Conservation (phyloP, 2,797 vertebrate genomes). For the Sebastes iracundus region DNA sequence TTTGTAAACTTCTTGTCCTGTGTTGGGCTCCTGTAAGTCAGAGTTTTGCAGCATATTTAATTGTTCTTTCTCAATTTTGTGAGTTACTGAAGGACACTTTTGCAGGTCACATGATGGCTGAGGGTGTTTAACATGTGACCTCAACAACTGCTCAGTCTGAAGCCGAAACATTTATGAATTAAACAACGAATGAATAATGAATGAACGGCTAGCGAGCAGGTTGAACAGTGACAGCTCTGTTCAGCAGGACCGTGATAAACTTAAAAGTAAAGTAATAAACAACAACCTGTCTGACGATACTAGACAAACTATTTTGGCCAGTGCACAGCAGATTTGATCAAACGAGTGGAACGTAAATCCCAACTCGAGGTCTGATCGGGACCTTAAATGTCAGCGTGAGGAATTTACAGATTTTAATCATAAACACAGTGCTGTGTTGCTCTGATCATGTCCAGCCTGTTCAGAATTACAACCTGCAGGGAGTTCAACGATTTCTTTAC, state of each 20-base stretch:
- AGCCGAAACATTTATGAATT: not conserved
- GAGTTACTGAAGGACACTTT: not conserved
- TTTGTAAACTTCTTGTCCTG: not conserved
- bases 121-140: not conserved
- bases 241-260: not conserved
- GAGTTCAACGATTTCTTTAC: not conserved
- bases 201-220: not conserved
- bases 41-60: not conserved
- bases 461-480: not conserved
- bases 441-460: not conserved
- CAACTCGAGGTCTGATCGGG: not conserved
- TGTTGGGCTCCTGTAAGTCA: not conserved
- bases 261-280: not conserved
- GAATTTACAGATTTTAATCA: slow-evolving; percentile 2
- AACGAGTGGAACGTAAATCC: not conserved
- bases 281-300: not conserved
- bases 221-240: not conserved
- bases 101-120: not conserved
- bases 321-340: not conserved
- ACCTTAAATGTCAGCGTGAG: not conserved
- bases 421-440: not conserved
- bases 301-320: no score
- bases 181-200: slow-evolving; percentile 22
- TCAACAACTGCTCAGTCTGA: not conserved
- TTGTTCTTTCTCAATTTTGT: not conserved